phyloP scores from a whole-genome alignment of 2,888 invertebrate genomes.

The Pyrrhia umbra region DNA sequence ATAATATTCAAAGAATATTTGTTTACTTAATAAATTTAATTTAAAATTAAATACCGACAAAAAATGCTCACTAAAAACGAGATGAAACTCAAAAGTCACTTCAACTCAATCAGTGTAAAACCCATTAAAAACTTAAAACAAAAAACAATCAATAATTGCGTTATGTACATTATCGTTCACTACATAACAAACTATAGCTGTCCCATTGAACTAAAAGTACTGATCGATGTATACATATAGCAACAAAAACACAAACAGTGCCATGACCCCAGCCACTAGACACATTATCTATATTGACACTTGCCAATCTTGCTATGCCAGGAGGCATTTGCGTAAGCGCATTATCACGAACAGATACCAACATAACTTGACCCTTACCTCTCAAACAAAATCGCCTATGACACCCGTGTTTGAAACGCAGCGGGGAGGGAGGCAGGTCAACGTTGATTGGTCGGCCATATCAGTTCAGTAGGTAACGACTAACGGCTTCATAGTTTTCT shows the following conservation, averaged over 20 bases:
- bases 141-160: constrained; percentile 11
- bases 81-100: not conserved
- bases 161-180: constrained; percentile 5
- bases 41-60: too few relatives aligned
- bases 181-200: constrained; percentile 8
- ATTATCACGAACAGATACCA: constrained; percentile 74
- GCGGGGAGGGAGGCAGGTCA: constrained; percentile 62
- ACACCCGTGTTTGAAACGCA: constrained; percentile 3
- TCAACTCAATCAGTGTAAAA: not conserved
- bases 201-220: constrained; percentile 31
- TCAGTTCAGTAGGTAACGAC: constrained; percentile 80
- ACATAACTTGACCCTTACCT: constrained; percentile 55
- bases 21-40: too few relatives aligned
- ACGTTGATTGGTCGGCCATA: constrained; percentile 69
- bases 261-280: constrained; percentile 80
- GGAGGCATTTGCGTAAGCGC: constrained; percentile 88
- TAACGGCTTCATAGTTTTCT: constrained; percentile 73
- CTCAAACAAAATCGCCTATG: constrained; percentile 2
- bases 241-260: constrained; percentile 71
- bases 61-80: not conserved
- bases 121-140: not conserved
- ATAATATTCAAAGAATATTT: too few relatives aligned
- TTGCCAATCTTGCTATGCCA: constrained; percentile 78
- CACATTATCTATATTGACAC: constrained; percentile 84
- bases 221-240: constrained; percentile 31